Evolutionary conservation across 2,113 vertebrate species (phyloP), one percentile per base, ranked within the genome.

Genomic region (Ranitomeya imitator): DNA sequence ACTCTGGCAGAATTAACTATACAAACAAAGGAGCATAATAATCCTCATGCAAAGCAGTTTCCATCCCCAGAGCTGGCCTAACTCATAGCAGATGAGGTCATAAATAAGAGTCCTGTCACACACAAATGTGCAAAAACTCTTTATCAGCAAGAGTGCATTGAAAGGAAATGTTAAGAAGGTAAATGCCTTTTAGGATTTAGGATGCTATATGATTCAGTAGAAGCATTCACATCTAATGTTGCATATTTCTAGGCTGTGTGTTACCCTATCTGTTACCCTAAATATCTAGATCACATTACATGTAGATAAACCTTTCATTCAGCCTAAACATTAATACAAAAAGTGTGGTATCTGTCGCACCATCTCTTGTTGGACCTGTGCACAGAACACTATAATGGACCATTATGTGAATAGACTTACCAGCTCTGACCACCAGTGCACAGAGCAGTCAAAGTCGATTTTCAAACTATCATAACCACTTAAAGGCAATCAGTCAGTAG

Each of bases 81-180:
- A 87, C 79, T 87, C 86, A 60, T 60, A 81, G 65, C 86, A 87
- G 86, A 87, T 82, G 86, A 69, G 45, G 54, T n/a, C 54, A 79
- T 87, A 87, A 87, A 87, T 87, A 82, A 87, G 37, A 65, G 19
- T 51, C 78, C 54, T 82, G 65, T 87, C 86, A 82, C 65, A 59
- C 37, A 74, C 16, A 60, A 87, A 82, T 82, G 86, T 73, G 86
- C 51, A 73, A 60, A 21, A 80, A 37, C 16, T 26, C 78, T 87
- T 82, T 73, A 87, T 71, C 63, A 73, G 65, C 67, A 87, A 57
- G 86, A 87, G 63, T 74, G 54, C 55, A 82, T 73, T 73, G 9
- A 31, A 14, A 87, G 63, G 69, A 82, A 82, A 87, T 82, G 86
- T 82, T 74, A 73, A 19, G 55, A 7, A 60, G 79, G 79, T 31